Evolutionary conservation across 2,113 vertebrate genomes (phyloP).

Genomic region (Synodontis membranacea): DNA sequence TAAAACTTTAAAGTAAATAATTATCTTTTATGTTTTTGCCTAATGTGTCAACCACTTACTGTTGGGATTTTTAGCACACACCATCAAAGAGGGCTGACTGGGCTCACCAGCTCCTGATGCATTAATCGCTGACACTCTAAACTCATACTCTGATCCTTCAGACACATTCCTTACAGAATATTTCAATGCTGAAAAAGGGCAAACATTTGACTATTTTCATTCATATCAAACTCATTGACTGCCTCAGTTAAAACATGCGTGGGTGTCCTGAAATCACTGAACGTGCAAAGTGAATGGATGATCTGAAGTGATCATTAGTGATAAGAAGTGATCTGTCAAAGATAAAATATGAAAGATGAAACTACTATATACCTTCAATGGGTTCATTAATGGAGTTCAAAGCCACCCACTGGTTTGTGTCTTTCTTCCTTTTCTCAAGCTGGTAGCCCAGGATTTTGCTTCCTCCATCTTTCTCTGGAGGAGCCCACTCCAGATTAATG

Average conservation of each 20-base stretch:
- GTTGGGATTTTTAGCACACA: slow-evolving; percentile 78
- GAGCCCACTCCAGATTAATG: slow-evolving; percentile 78
- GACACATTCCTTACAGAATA: slow-evolving; percentile 74
- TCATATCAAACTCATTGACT: not conserved
- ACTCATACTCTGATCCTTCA: slow-evolving; percentile 83
- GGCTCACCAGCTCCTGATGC: slow-evolving; percentile 78
- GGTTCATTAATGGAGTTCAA: slow-evolving; percentile 71
- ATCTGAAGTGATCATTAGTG: not conserved
- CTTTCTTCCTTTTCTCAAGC: slow-evolving; percentile 82
- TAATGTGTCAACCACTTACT: slow-evolving; percentile 71
- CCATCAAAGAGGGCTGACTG: slow-evolving; percentile 75
- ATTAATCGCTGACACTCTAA: slow-evolving; percentile 83
- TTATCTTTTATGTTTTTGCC: not conserved
- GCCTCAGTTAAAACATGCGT: not conserved
- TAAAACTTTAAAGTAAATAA: not conserved
- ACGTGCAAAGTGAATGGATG: not conserved
- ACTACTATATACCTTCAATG: slow-evolving; percentile 67
- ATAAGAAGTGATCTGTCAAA: not conserved
- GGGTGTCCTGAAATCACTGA: not conserved
- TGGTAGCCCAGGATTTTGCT: slow-evolving; percentile 78
- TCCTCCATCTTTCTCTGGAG: slow-evolving; percentile 70
- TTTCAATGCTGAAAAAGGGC: slow-evolving; percentile 66
- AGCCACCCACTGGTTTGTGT: slow-evolving; percentile 76
- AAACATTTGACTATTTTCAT: not conserved
- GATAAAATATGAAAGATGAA: not conserved